Conservation (phyloP, 2,113 vertebrate species). For the Fregata magnificens region DNA sequence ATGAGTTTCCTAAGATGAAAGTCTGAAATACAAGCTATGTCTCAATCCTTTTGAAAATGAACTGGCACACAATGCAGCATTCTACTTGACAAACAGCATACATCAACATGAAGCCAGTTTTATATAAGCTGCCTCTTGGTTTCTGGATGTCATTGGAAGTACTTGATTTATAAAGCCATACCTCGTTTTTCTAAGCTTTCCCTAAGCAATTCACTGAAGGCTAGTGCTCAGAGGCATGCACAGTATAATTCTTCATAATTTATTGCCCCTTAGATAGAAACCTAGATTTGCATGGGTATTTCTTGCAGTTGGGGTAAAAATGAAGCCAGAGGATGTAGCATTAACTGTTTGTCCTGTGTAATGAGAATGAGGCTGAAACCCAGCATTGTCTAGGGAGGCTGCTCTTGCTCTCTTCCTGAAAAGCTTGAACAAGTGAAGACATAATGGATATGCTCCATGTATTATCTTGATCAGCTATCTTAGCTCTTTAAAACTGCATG, state of each 20-base stretch:
- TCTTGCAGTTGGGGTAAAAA: background rate
- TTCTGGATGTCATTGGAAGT: background rate
- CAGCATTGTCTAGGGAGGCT: background rate
- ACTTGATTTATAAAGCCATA: background rate
- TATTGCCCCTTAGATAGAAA: background rate
- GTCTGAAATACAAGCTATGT: background rate
- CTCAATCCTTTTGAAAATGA: background rate
- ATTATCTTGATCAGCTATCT: background rate
- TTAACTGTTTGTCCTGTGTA: background rate
- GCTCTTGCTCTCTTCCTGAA: background rate
- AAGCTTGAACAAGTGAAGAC: background rate
- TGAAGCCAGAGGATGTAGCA: background rate
- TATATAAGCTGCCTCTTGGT: background rate
- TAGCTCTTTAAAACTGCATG: conserved; percentile 14
- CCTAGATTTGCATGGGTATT: background rate
- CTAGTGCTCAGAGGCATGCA: background rate
- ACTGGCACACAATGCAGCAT: background rate
- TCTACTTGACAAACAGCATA: background rate
- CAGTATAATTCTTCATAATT: background rate
- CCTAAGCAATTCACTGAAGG: background rate
- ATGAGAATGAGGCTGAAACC: background rate
- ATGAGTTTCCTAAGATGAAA: background rate
- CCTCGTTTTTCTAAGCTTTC: background rate
- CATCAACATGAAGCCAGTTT: background rate
- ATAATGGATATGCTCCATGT: background rate